phyloP scores from a whole-genome alignment of 1,140 invertebrate genomes.

The Paralvinella palmiformis region DNA sequence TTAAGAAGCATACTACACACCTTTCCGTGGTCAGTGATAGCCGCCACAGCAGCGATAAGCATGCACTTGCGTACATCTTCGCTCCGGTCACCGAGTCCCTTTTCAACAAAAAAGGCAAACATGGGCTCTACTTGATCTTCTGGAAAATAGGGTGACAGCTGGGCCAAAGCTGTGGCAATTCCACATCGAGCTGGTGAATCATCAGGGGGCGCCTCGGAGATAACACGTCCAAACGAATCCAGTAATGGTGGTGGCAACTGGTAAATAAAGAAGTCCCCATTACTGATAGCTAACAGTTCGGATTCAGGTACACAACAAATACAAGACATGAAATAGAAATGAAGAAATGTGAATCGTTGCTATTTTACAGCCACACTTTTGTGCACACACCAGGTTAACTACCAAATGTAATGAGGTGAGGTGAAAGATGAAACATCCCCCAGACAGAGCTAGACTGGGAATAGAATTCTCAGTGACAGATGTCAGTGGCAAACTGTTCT shows the following conservation, averaged over 20 bases:
- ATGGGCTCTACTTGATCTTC: constrained; percentile 63
- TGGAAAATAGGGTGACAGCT: constrained; percentile 57
- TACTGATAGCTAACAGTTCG: too few relatives aligned
- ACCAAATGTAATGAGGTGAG: too few relatives aligned
- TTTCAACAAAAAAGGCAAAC: constrained; percentile 74
- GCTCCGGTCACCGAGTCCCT: constrained; percentile 77
- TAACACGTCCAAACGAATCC: constrained; percentile 85
- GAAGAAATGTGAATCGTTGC: neutral
- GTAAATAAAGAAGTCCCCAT: too few relatives aligned
- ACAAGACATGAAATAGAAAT: neutral
- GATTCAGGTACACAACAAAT: neutral
- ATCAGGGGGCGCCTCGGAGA: constrained; percentile 72
- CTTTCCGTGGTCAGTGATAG: constrained; percentile 88
- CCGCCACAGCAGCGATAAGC: constrained; percentile 84
- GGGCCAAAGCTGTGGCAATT: constrained; percentile 61
- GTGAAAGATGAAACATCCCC: too few relatives aligned
- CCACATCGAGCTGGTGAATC: constrained; percentile 82
- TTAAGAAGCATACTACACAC: too few relatives aligned
- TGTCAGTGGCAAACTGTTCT: too few relatives aligned
- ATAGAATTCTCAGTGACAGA: too few relatives aligned
- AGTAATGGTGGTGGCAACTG: constrained; percentile 79
- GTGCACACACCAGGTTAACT: neutral
- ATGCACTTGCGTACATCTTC: constrained; percentile 79
- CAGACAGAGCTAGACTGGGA: too few relatives aligned
- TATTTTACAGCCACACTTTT: too few relatives aligned